phyloP scores from a whole-genome alignment of 2,888 invertebrate genomes.

The Drosophila rubida region DNA sequence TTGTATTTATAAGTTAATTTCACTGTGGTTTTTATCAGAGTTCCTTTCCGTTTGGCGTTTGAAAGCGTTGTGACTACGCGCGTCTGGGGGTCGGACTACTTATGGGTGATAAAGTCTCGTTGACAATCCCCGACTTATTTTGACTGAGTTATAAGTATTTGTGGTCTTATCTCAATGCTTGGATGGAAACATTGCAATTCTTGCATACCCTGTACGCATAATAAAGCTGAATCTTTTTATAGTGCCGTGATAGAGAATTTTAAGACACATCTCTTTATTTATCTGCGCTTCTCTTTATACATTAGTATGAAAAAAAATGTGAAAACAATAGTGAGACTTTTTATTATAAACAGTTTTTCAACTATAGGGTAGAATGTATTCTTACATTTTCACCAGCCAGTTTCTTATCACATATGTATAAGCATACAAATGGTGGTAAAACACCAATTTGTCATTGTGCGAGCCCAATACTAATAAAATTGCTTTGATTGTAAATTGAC shows the following conservation, averaged over 20 bases:
- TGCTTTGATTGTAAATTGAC: conserved; percentile 2
- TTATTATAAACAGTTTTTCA: background rate
- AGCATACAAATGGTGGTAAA: background rate
- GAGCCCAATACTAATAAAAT: background rate
- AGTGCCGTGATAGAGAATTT: background rate
- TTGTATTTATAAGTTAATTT: background rate
- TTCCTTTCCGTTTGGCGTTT: conserved; percentile 14
- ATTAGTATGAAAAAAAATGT: background rate
- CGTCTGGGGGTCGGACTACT: conserved; percentile 9
- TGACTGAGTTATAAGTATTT: conserved; percentile 5
- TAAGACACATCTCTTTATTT: background rate
- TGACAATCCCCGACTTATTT: conserved; percentile 1
- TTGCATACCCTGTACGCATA: conserved; percentile 7
- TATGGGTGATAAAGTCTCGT: conserved; percentile 14
- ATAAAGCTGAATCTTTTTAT: background rate
- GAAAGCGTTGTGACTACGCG: conserved; percentile 13
- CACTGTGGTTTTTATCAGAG: conserved; percentile 7
- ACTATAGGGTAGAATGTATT: background rate
- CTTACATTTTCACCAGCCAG: background rate
- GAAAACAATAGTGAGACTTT: background rate
- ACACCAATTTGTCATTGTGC: conserved; percentile 12
- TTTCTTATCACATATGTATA: conserved; percentile 1
- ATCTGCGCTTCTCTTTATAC: background rate
- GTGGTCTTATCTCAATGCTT: conserved; percentile 4
- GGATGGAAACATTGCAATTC: background rate